Evolutionary conservation across 2,113 vertebrate genomes (phyloP).

Genomic region (Butorides virescens): DNA sequence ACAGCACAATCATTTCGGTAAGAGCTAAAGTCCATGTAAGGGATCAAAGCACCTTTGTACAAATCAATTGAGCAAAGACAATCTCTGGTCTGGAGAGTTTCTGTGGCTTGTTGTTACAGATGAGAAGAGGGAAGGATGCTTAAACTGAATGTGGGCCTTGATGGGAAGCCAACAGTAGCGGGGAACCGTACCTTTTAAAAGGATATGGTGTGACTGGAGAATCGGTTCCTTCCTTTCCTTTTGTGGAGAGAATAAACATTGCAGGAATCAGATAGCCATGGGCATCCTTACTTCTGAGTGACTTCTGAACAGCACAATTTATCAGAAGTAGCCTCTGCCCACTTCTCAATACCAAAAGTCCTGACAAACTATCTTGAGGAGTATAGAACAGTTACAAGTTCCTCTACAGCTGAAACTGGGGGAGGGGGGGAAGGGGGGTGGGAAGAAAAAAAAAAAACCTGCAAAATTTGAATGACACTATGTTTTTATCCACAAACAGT

Average conservation of each 20-base stretch:
- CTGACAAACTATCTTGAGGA: neutral
- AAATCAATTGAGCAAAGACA: neutral
- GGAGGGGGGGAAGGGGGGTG: too few species aligned
- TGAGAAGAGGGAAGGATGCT: neutral
- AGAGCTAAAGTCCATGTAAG: neutral
- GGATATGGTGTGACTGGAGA: too few species aligned
- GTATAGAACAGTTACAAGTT: neutral
- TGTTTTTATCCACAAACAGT: neutral
- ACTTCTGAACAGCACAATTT: neutral
- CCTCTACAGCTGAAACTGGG: neutral
- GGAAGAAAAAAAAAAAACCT: too few species aligned
- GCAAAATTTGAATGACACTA: neutral
- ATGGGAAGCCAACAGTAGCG: neutral
- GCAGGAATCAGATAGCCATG: neutral
- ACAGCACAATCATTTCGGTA: too few species aligned
- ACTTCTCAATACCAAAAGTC: neutral
- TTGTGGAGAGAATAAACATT: neutral
- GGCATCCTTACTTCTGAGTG: neutral
- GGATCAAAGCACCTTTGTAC: neutral
- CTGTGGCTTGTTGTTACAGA: neutral
- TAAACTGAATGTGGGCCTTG: neutral
- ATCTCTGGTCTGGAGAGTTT: neutral
- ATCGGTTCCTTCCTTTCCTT: neutral
- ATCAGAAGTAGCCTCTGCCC: neutral
- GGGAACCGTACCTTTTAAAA: neutral